Conservation (phyloP, 2,113 vertebrate species). For the Euleptes europaea region DNA sequence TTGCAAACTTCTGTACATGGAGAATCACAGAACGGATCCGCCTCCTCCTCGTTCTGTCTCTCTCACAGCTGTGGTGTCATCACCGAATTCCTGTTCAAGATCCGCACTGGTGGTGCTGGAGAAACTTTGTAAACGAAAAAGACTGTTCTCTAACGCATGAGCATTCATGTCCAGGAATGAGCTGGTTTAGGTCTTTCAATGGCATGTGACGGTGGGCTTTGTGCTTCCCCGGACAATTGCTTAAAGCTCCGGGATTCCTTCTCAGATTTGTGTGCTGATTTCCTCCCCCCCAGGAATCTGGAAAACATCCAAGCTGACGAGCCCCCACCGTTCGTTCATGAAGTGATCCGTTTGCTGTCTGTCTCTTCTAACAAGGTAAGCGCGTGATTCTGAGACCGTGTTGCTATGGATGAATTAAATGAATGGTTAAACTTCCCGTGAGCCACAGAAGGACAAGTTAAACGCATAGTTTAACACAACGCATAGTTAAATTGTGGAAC, state of each 20-base stretch:
- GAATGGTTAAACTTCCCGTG: no score
- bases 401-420: not conserved
- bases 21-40: not conserved
- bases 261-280: rapidly evolving
- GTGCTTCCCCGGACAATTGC: not conserved
- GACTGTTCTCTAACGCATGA: not conserved
- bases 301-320: slow-evolving; percentile 86
- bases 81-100: not conserved
- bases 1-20: not conserved
- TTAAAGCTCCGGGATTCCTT: rapidly evolving
- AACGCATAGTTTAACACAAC: no score
- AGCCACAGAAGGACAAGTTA: not conserved
- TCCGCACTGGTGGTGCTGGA: no score
- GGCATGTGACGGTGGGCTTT: not conserved
- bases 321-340: slow-evolving; percentile 81
- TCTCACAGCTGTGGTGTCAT: not conserved
- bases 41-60: not conserved
- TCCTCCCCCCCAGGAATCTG: slow-evolving; percentile 78
- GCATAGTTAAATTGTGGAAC: no score
- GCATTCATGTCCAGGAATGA: not conserved
- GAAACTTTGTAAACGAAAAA: not conserved
- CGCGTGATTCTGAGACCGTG: rapidly evolving
- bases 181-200: not conserved
- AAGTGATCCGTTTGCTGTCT: slow-evolving; percentile 83
- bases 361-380: slow-evolving; percentile 82